phyloP scores from a whole-genome alignment of 2,797 vertebrate genomes.

The Zenarchopterus dispar region DNA sequence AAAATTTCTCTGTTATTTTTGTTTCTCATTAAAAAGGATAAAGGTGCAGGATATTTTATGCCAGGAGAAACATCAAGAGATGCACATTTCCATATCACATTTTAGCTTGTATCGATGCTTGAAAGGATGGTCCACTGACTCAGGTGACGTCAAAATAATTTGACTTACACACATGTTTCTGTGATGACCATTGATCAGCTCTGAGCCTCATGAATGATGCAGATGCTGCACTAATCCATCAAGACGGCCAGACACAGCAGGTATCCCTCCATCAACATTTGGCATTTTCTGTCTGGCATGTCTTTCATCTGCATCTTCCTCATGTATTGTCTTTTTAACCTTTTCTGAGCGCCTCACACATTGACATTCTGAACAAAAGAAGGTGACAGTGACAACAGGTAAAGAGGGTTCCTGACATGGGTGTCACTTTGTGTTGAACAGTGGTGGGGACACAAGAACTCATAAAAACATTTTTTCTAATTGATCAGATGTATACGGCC shows the following conservation, averaged over 20 bases:
- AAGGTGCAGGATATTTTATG: too few species aligned
- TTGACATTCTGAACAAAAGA: slow-evolving; percentile 25
- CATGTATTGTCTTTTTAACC: slow-evolving; percentile 3
- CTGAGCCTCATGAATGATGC: slow-evolving; percentile 10
- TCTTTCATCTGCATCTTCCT: slow-evolving; percentile 19
- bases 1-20: too few species aligned
- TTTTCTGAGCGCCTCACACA: slow-evolving; percentile 7
- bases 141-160: too few species aligned
- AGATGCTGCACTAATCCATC: slow-evolving; percentile 17
- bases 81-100: too few species aligned
- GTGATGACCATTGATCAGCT: slow-evolving; percentile 7
- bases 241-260: slow-evolving; percentile 20
- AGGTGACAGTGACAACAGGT: not conserved
- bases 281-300: slow-evolving; percentile 23
- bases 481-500: too few species aligned
- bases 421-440: not conserved
- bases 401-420: slow-evolving; percentile 2
- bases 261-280: slow-evolving; percentile 38
- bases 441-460: too few species aligned
- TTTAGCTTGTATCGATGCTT: too few species aligned
- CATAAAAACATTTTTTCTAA: too few species aligned
- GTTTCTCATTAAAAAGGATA: too few species aligned
- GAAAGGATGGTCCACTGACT: too few species aligned
- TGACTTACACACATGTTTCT: too few species aligned
- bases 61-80: too few species aligned